phyloP scores from a whole-genome alignment of 2,113 vertebrate genomes.

The Motacilla alba region DNA sequence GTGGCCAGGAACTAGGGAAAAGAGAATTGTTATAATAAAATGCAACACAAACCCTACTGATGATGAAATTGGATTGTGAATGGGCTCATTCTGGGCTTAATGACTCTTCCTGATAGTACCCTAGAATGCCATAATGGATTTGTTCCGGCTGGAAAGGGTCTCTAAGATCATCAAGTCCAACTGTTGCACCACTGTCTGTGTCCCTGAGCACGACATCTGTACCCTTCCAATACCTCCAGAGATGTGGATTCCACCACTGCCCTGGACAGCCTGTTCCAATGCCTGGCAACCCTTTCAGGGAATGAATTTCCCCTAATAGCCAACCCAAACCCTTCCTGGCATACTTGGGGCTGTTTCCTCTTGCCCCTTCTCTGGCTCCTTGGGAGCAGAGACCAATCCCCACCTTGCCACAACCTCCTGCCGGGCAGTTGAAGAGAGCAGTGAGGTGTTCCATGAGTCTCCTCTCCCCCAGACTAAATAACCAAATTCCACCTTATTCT shows the following conservation, averaged over 20 bases:
- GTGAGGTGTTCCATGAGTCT: not conserved
- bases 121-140: not conserved
- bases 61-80: not conserved
- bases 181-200: rapidly evolving
- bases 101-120: not conserved
- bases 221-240: not conserved
- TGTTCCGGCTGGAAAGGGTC: not conserved
- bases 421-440: not conserved
- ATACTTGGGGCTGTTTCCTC: not conserved
- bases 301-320: not conserved
- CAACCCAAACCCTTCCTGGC: not conserved
- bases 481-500: not conserved
- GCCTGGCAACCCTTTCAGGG: not conserved
- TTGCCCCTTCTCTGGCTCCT: not conserved
- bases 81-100: not conserved
- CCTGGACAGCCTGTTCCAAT: not conserved
- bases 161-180: not conserved
- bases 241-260: not conserved
- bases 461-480: not conserved
- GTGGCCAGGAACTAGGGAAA: not conserved
- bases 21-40: not conserved
- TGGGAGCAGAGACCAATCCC: not conserved
- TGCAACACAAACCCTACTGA: not conserved
- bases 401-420: not conserved
- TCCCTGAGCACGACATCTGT: not conserved